Evolutionary conservation across 2,113 vertebrate species (phyloP), one percentile per base, ranked within the genome.

Genomic region (Xenus cinereus): DNA sequence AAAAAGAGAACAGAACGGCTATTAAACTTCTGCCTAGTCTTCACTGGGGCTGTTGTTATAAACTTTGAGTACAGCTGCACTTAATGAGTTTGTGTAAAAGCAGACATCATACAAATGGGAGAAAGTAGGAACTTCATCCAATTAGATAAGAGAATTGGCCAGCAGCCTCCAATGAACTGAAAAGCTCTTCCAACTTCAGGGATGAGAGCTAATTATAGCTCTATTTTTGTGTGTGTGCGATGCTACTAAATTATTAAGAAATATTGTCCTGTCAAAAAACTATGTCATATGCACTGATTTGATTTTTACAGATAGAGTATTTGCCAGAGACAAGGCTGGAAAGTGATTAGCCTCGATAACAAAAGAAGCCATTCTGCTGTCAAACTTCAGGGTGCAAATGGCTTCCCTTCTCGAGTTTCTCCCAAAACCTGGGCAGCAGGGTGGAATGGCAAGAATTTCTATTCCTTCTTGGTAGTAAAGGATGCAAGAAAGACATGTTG

Each of bases 21-120:
- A 92, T 96, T 95, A 91, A 96, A 68, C 28, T 84, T 84, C 83
- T 64, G 51, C 77, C 67, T 56, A 14, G 51, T 69, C 92, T 93
- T 96, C 93, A 93, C 74, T 91, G 74, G 45, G n/a, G 27, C 79
- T 87, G 77, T 92, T 96, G 87, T 95, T 94, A 94, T 45, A 87
- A 93, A 91, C 71, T 96, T 94, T 33, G 94, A 97, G 94, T 87
- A 78, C 94, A 97, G 95, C 96, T 97, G 91, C 86, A 89, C 91
- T 97, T 97, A 97, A 97, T 97, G 96, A 97, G 92, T 95, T 96
- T 97, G 92, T 95, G 56, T 93, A 97, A 96, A 95, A 96, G 84
- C 97, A 97, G 84, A 64, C 66, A 92, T 96, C 88, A 73, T 75
- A 87, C 80, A 95, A 91, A 95, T 82, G 91, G 87, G 90, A 96